phyloP scores from a whole-genome alignment of 2,888 invertebrate genomes.

The Microchrysa polita region DNA sequence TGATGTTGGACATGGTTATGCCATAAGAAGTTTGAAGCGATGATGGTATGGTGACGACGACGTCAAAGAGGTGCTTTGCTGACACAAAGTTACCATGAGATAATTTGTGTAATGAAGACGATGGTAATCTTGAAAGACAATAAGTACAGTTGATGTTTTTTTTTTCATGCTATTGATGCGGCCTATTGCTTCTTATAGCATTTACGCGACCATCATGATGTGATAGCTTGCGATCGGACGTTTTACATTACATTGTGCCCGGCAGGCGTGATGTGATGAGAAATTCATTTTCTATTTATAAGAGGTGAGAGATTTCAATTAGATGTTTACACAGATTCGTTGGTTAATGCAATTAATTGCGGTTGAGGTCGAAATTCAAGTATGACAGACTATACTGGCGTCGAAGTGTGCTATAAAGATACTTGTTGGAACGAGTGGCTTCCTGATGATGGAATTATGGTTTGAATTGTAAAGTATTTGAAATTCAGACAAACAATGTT shows the following conservation, averaged over 20 bases:
- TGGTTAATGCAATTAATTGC: slow-evolving; percentile 34
- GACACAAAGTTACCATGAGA: slow-evolving; percentile 33
- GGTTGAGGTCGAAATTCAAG: slow-evolving; percentile 5
- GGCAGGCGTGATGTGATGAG: no score
- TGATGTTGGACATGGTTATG: not conserved
- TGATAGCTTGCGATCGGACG: no score
- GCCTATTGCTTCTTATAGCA: no score
- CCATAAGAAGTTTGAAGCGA: not conserved
- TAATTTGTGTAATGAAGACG: slow-evolving; percentile 42
- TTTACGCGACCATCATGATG: no score
- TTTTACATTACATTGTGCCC: no score
- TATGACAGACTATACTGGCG: no score
- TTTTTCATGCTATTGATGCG: not conserved
- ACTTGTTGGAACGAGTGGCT: no score
- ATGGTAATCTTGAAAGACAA: slow-evolving; percentile 37
- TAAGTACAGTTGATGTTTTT: slow-evolving; percentile 25
- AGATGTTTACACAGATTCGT: slow-evolving; percentile 12
- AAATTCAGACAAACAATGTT: no score
- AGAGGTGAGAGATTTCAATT: slow-evolving; percentile 27
- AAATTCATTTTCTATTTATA: no score
- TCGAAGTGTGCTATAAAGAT: no score
- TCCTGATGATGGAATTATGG: no score
- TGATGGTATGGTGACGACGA: not conserved
- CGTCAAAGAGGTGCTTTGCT: slow-evolving; percentile 1
- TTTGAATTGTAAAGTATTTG: no score